Conservation (phyloP, 1,140 invertebrate genomes). For the Oscheius sp. region DNA sequence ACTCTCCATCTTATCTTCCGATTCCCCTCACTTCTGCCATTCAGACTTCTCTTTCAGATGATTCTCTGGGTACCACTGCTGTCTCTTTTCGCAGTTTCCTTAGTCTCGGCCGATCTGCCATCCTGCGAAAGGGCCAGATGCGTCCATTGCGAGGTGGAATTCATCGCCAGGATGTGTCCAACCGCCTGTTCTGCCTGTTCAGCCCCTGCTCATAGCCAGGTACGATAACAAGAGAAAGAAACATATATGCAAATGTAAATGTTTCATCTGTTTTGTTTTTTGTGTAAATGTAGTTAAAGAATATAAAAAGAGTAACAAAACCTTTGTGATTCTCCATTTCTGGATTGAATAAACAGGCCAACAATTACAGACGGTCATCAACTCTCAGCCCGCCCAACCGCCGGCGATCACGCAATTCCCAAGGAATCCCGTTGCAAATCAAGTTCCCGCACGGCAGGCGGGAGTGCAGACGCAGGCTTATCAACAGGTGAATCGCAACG, state of each 20-base stretch:
- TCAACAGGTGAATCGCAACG: not conserved
- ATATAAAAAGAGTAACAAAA: too few species aligned
- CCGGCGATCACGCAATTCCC: not conserved
- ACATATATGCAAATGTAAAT: too few species aligned
- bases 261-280: too few species aligned
- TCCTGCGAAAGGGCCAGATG: conserved; percentile 32
- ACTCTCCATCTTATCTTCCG: not conserved
- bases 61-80: conserved; percentile 5
- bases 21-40: not conserved
- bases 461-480: conserved; percentile 4
- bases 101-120: conserved; percentile 26
- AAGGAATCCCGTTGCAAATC: not conserved
- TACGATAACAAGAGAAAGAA: too few species aligned
- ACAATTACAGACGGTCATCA: too few species aligned
- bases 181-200: conserved; percentile 25
- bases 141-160: conserved; percentile 35
- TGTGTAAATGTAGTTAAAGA: too few species aligned
- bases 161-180: conserved; percentile 36
- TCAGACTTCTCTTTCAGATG: not conserved
- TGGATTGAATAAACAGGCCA: too few species aligned
- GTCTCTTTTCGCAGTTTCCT: not conserved
- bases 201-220: too few species aligned
- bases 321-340: too few species aligned
- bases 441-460: not conserved
- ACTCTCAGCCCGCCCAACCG: not conserved